Base-by-base conservation (phyloP, 37 sponge, comb jelly and placozoan genomes). In the Ianthella basta region DNA sequence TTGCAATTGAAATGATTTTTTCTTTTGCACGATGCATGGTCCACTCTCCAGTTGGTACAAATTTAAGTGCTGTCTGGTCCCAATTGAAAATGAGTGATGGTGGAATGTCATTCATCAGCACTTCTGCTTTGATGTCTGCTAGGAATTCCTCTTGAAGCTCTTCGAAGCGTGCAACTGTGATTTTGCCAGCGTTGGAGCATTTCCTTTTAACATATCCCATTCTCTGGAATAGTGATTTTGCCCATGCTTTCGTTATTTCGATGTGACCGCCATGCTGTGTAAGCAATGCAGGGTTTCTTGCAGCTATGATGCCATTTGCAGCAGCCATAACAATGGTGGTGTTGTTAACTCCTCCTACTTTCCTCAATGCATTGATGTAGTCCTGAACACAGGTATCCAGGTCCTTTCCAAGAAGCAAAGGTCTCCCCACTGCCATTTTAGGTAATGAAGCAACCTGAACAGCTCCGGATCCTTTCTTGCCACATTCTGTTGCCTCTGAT, bases 121-220 rank as follows among this genome's bases (percentile, higher is more conserved):
- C 91, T 29, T 19, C 80, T 29, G 74, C 91, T 4, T 55, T 60
- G 0, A 90, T 72, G 55, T 86, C 67, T 24, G 27, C 56, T 21
- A 90, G 56, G 57, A 55, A 90, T 24, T 72, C 74, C 15, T 3
- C 82, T 38, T 86, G 83, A 21, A 90, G 30, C 15, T 72, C 86
- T 33, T 59, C 59, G 83, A 87, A 91, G 1, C 67, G 63, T 0
- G 24, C 56, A 83, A 74, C 70, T 2, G 50, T 23, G 44, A 78
- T 50, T 44, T 82, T 86, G 10, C 83, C 67, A 32, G 65, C 69
- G 12, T 35, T 86, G 24, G 80, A 61, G 4, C 73, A 34, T 82
- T 82, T 39, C n/a, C 91, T 66, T 36, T 90, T 85, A 37, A 86
- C 87, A 70, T 61, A 90, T 8, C 55, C 59, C 86, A 86, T 85